Conservation (phyloP, 2,888 invertebrate genomes). For the Ormia ochracea region DNA sequence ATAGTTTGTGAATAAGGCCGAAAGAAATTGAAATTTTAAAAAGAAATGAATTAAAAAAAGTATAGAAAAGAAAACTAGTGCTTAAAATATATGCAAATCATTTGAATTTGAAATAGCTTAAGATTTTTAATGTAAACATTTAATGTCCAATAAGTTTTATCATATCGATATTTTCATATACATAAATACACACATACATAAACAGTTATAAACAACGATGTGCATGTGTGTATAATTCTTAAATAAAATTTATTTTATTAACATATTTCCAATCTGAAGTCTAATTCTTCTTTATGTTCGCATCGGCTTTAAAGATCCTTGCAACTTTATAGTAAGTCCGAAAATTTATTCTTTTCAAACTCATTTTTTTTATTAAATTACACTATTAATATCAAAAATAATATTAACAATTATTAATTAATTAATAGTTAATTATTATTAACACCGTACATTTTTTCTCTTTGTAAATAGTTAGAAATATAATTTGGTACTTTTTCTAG, state of each 20-base stretch:
- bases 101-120: not conserved
- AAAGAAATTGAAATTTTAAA: constrained; percentile 5
- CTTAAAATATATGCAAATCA: constrained; percentile 20
- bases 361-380: too few species aligned
- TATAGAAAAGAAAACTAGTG: not conserved
- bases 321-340: too few species aligned
- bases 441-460: too few species aligned
- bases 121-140: constrained; percentile 26
- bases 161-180: constrained; percentile 18
- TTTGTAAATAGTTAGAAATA: too few species aligned
- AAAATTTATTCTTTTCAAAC: too few species aligned
- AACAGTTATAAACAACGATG: not conserved
- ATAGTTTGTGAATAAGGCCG: too few species aligned
- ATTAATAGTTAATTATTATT: too few species aligned
- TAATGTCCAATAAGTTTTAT: constrained; percentile 49
- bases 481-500: too few species aligned
- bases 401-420: too few species aligned
- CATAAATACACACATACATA: not conserved
- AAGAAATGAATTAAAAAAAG: not conserved
- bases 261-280: not conserved
- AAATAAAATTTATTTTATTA: constrained; percentile 48
- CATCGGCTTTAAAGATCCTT: too few species aligned
- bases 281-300: not conserved
- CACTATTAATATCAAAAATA: too few species aligned
- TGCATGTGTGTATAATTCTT: constrained; percentile 45